A percentile compares a stretch with the other conserved stretches of the same genome.
Conservation (phyloP, 2,113 vertebrate genomes). For the Cavia porcellus region DNA sequence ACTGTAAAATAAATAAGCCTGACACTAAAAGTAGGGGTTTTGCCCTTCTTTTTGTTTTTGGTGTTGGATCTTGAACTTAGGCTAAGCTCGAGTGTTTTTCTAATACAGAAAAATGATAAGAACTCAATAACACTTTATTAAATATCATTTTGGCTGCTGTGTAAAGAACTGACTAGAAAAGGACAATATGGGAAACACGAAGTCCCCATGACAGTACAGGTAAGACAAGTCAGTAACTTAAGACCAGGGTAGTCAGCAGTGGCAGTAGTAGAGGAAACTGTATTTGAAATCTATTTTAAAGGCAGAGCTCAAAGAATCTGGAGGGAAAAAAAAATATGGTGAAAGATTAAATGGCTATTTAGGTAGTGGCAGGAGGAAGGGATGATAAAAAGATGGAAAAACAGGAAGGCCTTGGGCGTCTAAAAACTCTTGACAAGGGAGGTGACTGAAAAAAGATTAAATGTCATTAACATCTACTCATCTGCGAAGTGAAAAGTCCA, state of each 20-base stretch:
- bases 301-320: background rate
- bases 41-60: background rate
- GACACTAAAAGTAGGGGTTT: background rate
- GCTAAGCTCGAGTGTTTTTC: background rate
- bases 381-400: conserved; percentile 34
- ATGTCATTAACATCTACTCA: conserved; percentile 5
- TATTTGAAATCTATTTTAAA: conserved; percentile 37
- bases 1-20: background rate
- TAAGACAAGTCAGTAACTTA: background rate
- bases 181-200: background rate
- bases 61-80: background rate
- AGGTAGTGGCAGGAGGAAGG: background rate
- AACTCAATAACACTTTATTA: conserved; percentile 37
- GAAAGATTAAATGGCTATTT: conserved; percentile 29
- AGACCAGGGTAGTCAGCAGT: background rate
- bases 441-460: background rate
- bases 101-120: conserved; percentile 48
- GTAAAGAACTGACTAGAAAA: background rate
- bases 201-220: background rate
- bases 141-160: conserved; percentile 13
- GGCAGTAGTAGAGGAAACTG: background rate
- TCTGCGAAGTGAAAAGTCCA: background rate
- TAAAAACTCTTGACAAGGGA: background rate
- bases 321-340: background rate
- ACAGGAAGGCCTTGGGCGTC: background rate